Evolutionary conservation across 2,888 invertebrate species (phyloP), one percentile per base, ranked within the genome.

Genomic region (Therioaphis trifolii): DNA sequence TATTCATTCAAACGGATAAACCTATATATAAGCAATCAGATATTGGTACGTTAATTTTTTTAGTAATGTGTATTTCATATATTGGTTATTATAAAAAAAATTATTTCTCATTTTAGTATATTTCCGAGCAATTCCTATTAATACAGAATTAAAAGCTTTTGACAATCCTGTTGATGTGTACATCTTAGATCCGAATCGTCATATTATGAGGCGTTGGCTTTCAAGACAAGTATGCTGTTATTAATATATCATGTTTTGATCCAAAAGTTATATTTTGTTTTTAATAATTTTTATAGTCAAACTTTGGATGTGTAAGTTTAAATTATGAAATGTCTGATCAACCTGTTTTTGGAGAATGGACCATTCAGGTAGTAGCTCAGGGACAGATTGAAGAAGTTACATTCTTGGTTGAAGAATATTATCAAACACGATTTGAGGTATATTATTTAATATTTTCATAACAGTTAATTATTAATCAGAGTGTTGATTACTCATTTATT

Each of bases 21-120:
- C 98, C 98, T 0, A 92, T 97, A 7, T 98, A 98, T 88, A 96
- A 94, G 93, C 97, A 98, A 89, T 93, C 95, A 7, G 95, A 98
- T 89, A 94, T 91, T 84, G 93, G 94, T 93, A 88, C 88, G 88
- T 85, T 9, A 21, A 40, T 78, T 55, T 35, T 35, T 84, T 55
- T 24, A 68, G 58, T 69, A 49, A 82, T 58, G 52, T 14, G 24
- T n/a, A 15, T 40, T 0, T 15, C 75, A 21, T 14, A 18, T 27
- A 27, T 29, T 29, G 3, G 0, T 77, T 69, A 49, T 61, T 18
- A 55, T 43, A 24, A 43, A 61, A 68, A 9, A 11, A 40, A 46
- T 61, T 74, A 35, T 5, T 85, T 85, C 84, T 85, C 58, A 87
- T 89, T 91, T 21, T 91, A 91, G 95, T 97, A 0, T 92, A 93